Conservation (phyloP, 2,888 invertebrate genomes). For the Dolomedes plantarius region DNA sequence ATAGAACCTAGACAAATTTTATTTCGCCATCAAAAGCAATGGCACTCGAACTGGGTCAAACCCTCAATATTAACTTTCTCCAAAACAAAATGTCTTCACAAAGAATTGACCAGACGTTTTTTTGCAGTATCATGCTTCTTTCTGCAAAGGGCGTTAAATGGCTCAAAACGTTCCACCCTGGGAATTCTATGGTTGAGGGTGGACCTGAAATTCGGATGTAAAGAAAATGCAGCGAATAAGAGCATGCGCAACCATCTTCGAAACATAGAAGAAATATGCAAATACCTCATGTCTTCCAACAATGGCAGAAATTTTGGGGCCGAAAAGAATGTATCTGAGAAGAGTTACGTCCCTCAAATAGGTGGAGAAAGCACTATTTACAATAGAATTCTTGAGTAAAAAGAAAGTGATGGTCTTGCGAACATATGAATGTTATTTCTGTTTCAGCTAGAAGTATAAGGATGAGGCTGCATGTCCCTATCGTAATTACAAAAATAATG, state of each 20-base stretch:
- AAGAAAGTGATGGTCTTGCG: too few species aligned
- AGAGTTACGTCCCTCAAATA: neutral
- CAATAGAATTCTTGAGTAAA: too few species aligned
- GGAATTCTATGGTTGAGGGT: slow-evolving; percentile 42
- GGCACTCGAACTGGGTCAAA: slow-evolving; percentile 17
- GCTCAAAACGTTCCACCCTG: slow-evolving; percentile 33
- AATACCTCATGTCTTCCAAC: slow-evolving; percentile 17
- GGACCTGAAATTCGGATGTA: slow-evolving; percentile 14
- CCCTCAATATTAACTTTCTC: slow-evolving; percentile 9
- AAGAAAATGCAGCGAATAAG: slow-evolving; percentile 4
- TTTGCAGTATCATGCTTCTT: slow-evolving; percentile 27
- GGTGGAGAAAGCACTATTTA: too few species aligned
- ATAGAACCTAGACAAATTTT: too few species aligned
- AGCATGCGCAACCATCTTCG: neutral
- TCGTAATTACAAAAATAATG: too few species aligned
- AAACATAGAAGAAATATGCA: slow-evolving; percentile 38
- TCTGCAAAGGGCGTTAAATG: slow-evolving; percentile 40
- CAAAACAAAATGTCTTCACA: slow-evolving; percentile 23
- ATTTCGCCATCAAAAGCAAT: neutral
- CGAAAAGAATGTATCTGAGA: slow-evolving; percentile 23
- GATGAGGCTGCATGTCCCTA: too few species aligned
- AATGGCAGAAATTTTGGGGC: slow-evolving; percentile 22
- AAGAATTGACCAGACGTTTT: slow-evolving; percentile 28
- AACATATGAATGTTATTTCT: too few species aligned
- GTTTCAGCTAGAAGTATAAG: too few species aligned